Conservation (phyloP, 37 sponge, comb jelly and placozoan species). For the Oopsacas minuta region DNA sequence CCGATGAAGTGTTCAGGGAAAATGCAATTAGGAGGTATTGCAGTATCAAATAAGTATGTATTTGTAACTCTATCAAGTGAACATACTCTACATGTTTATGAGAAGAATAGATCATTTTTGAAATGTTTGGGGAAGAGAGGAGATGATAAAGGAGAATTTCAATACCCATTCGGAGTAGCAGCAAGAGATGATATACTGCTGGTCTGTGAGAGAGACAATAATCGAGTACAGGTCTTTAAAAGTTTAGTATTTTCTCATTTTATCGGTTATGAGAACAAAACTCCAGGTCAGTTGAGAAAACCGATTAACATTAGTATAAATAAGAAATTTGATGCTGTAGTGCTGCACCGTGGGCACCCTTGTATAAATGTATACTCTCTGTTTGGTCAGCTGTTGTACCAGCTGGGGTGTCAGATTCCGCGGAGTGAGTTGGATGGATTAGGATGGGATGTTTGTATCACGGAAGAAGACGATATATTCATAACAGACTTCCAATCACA, state of each 20-base stretch:
- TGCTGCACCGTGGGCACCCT: constrained; percentile 7
- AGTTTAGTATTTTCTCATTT: not conserved
- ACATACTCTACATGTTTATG: not conserved
- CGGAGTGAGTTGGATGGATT: not conserved
- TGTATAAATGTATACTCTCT: constrained; percentile 1
- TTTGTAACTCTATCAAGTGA: constrained; percentile 6
- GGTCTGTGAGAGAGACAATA: not conserved
- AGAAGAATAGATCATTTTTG: not conserved
- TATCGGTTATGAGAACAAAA: constrained; percentile 14
- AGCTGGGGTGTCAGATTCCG: constrained; percentile 11
- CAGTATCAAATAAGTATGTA: not conserved
- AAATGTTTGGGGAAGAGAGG: not conserved
- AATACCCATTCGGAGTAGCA: constrained; percentile 6
- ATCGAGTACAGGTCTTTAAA: not conserved
- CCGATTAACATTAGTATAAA: not conserved
- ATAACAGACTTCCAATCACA: not conserved
- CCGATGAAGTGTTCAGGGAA: constrained; percentile 9
- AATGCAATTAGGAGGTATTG: constrained; percentile 7
- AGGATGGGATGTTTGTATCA: constrained; percentile 10
- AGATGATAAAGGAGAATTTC: constrained; percentile 6
- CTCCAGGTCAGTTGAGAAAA: constrained; percentile 2
- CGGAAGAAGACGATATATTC: not conserved
- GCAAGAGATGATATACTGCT: not conserved
- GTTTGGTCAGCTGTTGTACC: not conserved
- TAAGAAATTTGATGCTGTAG: not conserved